phyloP scores from a whole-genome alignment of 92 coral and sea anemone genomes.

The Porites rus region DNA sequence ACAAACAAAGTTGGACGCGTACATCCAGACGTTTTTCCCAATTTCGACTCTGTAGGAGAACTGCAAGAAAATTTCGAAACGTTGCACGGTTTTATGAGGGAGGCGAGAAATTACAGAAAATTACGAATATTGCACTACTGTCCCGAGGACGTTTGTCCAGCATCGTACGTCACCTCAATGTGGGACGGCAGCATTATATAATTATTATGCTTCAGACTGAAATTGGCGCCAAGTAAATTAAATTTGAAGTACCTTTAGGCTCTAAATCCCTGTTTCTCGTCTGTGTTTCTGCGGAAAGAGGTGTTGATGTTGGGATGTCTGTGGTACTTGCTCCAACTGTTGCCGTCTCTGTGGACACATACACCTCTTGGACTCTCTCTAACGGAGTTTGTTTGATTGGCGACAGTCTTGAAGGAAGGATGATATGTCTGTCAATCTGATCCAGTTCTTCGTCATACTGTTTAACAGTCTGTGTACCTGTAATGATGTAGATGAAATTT shows the following conservation, averaged over 20 bases:
- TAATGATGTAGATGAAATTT: neutral
- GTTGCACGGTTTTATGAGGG: too few relatives aligned
- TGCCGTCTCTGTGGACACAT: slow-evolving; percentile 70
- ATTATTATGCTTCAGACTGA: too few relatives aligned
- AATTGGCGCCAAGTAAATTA: too few relatives aligned
- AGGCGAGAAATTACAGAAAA: too few relatives aligned
- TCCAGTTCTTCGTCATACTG: slow-evolving; percentile 62
- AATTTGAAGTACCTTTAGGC: slow-evolving; percentile 70
- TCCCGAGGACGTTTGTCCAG: too few relatives aligned
- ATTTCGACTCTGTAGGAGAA: too few relatives aligned
- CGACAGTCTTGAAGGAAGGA: slow-evolving; percentile 52
- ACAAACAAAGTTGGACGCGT: too few relatives aligned
- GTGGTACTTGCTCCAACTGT: slow-evolving; percentile 81
- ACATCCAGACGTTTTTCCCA: too few relatives aligned
- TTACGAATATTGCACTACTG: too few relatives aligned
- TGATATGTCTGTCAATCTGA: slow-evolving; percentile 59
- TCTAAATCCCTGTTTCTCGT: slow-evolving; percentile 88
- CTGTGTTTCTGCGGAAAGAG: slow-evolving; percentile 81
- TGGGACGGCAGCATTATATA: too few relatives aligned
- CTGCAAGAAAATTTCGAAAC: too few relatives aligned
- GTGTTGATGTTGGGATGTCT: slow-evolving; percentile 64
- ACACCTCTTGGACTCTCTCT: slow-evolving; percentile 57
- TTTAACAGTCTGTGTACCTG: slow-evolving; percentile 84
- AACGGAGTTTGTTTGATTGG: slow-evolving; percentile 42
- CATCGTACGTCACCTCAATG: too few relatives aligned